Percentiles rank a stretch among this genome's conserved stretches.
These are phyloP conservation scores for Sinocyclocheilus anshuiensis DNA, from an alignment of 2,113 vertebrate genomes.

Conservation along the genomic window DNA sequence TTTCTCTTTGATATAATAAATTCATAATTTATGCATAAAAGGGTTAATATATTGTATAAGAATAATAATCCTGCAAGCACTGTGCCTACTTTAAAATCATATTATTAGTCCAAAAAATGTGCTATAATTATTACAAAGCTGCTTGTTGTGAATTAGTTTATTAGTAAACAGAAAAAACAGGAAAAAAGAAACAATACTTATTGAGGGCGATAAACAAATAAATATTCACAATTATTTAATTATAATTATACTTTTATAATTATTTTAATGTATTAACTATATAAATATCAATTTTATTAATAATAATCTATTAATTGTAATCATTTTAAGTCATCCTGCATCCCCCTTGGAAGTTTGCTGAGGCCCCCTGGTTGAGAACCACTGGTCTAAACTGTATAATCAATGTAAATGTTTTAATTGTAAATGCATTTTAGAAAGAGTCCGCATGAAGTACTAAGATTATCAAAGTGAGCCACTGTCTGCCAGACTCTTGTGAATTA, in stretches of 20 bases:
- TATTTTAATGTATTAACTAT: no score
- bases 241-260: no score
- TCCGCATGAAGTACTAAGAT: constrained; percentile 9
- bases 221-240: no score
- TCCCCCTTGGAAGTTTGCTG: not conserved
- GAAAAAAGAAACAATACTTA: no score
- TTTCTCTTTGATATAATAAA: no score
- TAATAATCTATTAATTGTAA: not conserved
- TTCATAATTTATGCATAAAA: not conserved
- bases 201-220: no score
- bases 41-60: not conserved
- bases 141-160: not conserved
- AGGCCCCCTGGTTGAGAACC: not conserved
- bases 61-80: not conserved
- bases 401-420: not conserved
- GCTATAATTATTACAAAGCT: not conserved
- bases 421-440: not conserved
- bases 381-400: not conserved
- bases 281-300: not conserved
- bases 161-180: no score
- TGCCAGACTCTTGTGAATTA: constrained; percentile 4
- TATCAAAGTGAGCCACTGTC: constrained; percentile 1
- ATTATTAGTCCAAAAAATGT: not conserved
- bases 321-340: not conserved
- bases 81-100: not conserved